These are phyloP conservation scores for Platycnemis pennipes DNA, from an alignment of 2,888 invertebrate genomes.

Conservation along the genomic window DNA sequence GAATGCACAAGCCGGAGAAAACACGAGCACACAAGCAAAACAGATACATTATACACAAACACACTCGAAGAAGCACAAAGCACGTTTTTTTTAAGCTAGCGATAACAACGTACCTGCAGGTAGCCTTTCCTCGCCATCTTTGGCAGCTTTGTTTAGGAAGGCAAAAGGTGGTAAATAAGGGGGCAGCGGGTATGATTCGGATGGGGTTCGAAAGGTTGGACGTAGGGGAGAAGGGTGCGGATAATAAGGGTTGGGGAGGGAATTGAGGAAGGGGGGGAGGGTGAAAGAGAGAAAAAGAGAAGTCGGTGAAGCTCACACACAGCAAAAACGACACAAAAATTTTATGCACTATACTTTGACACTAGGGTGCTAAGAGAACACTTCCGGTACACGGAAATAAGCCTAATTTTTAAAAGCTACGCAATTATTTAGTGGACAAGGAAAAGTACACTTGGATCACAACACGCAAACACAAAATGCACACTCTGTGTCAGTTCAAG, in stretches of 20 bases:
- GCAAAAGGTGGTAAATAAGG: slow-evolving; percentile 27
- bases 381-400: neutral
- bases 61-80: neutral
- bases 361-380: neutral
- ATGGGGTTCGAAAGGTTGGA: neutral
- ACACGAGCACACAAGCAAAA: slow-evolving; percentile 6
- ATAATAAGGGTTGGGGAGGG: neutral
- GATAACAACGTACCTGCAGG: slow-evolving; percentile 83
- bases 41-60: neutral
- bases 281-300: slow-evolving; percentile 68
- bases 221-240: neutral
- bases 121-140: slow-evolving; percentile 85
- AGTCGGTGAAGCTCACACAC: slow-evolving; percentile 68
- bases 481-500: slow-evolving; percentile 11
- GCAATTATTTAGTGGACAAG: neutral
- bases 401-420: neutral
- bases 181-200: too few relatives aligned
- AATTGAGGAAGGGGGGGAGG: neutral
- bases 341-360: neutral
- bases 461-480: neutral
- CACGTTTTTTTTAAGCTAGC: neutral
- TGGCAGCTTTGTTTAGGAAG: slow-evolving; percentile 80
- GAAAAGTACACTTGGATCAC: neutral
- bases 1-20: too few relatives aligned
- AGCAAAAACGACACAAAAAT: neutral